These are phyloP conservation scores for Rhizomys pruinosus DNA, from an alignment of 2,113 vertebrate genomes.

Conservation along the genomic window DNA sequence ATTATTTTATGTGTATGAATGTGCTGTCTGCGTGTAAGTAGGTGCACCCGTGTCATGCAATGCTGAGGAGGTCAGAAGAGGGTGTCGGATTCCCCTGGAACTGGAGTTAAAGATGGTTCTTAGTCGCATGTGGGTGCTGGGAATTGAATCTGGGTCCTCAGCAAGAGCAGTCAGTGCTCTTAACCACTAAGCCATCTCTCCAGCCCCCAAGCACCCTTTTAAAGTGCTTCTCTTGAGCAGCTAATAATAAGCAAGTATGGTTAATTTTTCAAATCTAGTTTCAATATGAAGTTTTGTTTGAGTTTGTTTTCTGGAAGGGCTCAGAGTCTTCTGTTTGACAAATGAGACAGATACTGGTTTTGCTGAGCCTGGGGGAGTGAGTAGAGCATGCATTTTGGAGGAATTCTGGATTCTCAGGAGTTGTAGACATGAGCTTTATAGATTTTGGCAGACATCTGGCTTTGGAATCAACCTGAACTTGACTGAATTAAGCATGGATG, in stretches of 20 bases:
- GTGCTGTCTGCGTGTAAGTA: too few species aligned
- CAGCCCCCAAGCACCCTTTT: not conserved
- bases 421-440: not conserved
- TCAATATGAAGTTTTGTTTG: not conserved
- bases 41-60: too few species aligned
- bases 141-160: too few species aligned
- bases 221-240: not conserved
- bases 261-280: not conserved
- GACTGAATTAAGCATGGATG: not conserved
- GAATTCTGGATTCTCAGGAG: not conserved
- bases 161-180: too few species aligned
- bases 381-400: not conserved
- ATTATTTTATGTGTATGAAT: too few species aligned
- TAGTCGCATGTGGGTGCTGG: too few species aligned
- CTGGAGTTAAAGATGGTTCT: too few species aligned
- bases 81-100: too few species aligned
- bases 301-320: not conserved
- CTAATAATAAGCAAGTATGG: not conserved
- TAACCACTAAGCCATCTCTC: too few species aligned
- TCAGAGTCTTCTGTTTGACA: not conserved
- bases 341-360: not conserved
- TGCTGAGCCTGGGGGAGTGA: fast-evolving
- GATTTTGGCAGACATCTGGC: not conserved
- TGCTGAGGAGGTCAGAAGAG: too few species aligned
- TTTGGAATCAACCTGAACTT: not conserved